Conservation (phyloP, 2,797 vertebrate genomes). For the Coilia nasus region DNA sequence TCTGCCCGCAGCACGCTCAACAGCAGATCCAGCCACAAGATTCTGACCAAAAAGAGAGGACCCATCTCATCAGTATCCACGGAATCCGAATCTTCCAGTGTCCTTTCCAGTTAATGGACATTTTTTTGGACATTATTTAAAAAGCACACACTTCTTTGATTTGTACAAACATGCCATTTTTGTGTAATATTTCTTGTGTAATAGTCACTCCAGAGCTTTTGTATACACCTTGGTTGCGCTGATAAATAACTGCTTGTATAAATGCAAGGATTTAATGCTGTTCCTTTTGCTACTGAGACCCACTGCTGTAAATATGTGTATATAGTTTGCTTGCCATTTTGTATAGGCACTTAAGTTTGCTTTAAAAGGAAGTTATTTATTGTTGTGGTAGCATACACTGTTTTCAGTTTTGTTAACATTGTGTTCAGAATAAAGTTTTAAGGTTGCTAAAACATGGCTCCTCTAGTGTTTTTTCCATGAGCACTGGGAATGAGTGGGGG, state of each 20-base stretch:
- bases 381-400: conserved; percentile 69
- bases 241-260: not conserved
- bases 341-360: conserved; percentile 71
- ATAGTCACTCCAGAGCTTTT: not conserved
- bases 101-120: conserved; percentile 90
- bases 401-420: conserved; percentile 39
- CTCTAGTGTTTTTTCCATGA: conserved; percentile 51
- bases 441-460: conserved; percentile 46
- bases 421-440: conserved; percentile 59
- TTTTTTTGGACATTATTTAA: conserved; percentile 58
- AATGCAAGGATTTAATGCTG: not conserved
- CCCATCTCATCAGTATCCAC: conserved; percentile 94
- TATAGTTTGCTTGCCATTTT: conserved; percentile 66
- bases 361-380: conserved; percentile 74
- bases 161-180: not conserved
- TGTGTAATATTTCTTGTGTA: not conserved
- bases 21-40: conserved; percentile 93
- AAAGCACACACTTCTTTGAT: not conserved
- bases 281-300: not conserved
- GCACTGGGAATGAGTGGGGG: conserved; percentile 22
- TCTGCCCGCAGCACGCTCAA: conserved; percentile 87
- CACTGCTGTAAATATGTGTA: conserved; percentile 63
- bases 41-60: conserved; percentile 89
- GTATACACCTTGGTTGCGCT: not conserved
- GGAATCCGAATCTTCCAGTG: conserved; percentile 96